Evolutionary conservation across 2,797 vertebrate genomes (phyloP).

Genomic region (Esox lucius): DNA sequence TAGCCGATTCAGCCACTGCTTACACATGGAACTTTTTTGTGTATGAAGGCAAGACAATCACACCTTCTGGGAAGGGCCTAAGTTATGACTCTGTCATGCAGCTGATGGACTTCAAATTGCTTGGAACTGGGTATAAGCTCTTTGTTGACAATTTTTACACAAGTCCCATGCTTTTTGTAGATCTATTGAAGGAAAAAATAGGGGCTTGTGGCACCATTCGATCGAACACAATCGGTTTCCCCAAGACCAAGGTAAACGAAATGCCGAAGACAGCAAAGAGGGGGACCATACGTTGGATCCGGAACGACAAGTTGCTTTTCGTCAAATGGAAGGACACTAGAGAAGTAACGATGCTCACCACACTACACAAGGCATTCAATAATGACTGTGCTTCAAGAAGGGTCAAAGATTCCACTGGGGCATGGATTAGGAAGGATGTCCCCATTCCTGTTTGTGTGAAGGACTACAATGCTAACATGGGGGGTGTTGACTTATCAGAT

Average conservation of each 20-base stretch:
- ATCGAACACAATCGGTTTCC: constrained; percentile 16
- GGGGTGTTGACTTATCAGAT: constrained; percentile 13
- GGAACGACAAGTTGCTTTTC: constrained; percentile 24
- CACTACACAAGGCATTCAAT: constrained; percentile 2
- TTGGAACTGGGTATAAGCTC: constrained; percentile 40
- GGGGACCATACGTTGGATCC: constrained; percentile 33
- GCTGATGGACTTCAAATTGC: constrained; percentile 7
- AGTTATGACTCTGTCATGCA: constrained; percentile 33
- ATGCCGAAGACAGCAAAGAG: not conserved
- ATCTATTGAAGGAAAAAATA: constrained; percentile 12
- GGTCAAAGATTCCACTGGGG: not conserved
- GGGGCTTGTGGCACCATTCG: constrained; percentile 24
- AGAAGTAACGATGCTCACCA: not conserved
- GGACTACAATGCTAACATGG: constrained; percentile 25
- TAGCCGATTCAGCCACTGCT: constrained; percentile 24
- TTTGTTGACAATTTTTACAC: constrained; percentile 40
- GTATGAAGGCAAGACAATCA: constrained; percentile 4
- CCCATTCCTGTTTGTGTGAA: constrained; percentile 26
- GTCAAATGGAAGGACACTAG: constrained; percentile 17
- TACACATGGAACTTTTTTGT: constrained; percentile 44
- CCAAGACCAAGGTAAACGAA: constrained; percentile 10
- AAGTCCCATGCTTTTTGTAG: constrained; percentile 31
- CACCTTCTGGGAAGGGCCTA: constrained; percentile 9
- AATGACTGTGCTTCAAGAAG: not conserved
- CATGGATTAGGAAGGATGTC: constrained; percentile 8